Conservation (phyloP, 2,797 vertebrate genomes). For the Microchirus variegatus region DNA sequence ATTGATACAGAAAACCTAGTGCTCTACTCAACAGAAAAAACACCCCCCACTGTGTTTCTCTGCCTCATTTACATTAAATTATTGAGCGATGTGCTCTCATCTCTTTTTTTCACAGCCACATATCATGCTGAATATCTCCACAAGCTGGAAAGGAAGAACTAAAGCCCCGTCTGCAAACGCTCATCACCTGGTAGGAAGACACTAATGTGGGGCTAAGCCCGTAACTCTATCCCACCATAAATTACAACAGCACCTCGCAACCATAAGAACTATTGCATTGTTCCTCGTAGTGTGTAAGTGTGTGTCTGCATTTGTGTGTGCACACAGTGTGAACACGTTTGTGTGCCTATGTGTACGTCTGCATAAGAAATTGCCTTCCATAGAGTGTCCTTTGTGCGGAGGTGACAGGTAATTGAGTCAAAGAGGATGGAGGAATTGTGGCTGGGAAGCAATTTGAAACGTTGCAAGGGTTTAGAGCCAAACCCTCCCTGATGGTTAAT, state of each 20-base stretch:
- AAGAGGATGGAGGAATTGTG: slow-evolving; percentile 71
- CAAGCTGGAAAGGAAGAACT: slow-evolving; percentile 15
- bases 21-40: no score
- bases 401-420: slow-evolving; percentile 76
- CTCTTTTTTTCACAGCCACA: slow-evolving; percentile 2
- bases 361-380: slow-evolving; percentile 50
- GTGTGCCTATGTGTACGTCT: slow-evolving; percentile 35
- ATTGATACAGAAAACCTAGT: neutral
- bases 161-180: slow-evolving; percentile 33
- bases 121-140: slow-evolving; percentile 15
- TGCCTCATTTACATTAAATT: slow-evolving; percentile 43
- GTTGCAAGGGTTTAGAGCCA: slow-evolving; percentile 59
- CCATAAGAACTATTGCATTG: slow-evolving; percentile 55
- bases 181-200: slow-evolving; percentile 63
- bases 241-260: slow-evolving; percentile 67
- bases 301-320: slow-evolving; percentile 12
- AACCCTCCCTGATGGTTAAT: slow-evolving; percentile 70
- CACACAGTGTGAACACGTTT: slow-evolving; percentile 20
- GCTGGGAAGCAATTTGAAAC: slow-evolving; percentile 73
- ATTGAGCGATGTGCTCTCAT: slow-evolving; percentile 15
- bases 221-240: slow-evolving; percentile 66
- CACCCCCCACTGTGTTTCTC: neutral
- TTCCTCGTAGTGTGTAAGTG: slow-evolving; percentile 19
- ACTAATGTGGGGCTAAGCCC: slow-evolving; percentile 54
- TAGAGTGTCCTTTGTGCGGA: slow-evolving; percentile 64